Percentiles rank a stretch among this genome's conserved stretches.
phyloP scores from a whole-genome alignment of 2,888 invertebrate species.

The Cheilosia pagana region DNA sequence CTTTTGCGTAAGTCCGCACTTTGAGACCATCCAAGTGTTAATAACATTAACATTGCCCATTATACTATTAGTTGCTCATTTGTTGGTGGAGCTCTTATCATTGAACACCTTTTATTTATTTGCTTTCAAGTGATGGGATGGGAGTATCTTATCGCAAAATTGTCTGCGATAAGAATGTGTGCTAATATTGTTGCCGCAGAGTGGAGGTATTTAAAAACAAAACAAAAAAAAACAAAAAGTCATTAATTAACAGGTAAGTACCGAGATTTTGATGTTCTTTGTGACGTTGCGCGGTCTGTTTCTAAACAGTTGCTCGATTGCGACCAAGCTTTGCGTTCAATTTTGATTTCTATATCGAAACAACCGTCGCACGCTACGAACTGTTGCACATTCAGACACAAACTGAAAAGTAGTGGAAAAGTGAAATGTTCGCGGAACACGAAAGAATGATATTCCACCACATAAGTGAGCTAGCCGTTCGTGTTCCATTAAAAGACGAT shows the following conservation, averaged over 20 bases:
- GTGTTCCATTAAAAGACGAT: background rate
- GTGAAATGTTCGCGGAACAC: conserved; percentile 9
- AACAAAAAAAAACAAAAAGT: background rate
- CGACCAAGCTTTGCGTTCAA: background rate
- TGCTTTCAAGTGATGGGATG: conserved; percentile 13
- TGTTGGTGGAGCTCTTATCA: conserved; percentile 56
- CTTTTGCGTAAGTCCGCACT: conserved; percentile 11
- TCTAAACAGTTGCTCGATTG: background rate
- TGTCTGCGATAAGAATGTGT: conserved; percentile 49
- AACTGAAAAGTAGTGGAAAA: conserved; percentile 18
- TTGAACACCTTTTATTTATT: conserved; percentile 58
- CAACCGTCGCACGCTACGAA: conserved; percentile 24
- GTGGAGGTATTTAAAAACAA: conserved; percentile 9
- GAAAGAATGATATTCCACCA: conserved; percentile 7
- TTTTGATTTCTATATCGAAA: background rate
- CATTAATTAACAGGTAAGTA: background rate
- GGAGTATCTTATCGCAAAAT: conserved; percentile 55
- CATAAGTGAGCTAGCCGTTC: conserved; percentile 13
- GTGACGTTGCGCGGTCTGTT: background rate
- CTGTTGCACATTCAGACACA: conserved; percentile 36
- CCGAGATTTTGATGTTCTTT: conserved; percentile 13
- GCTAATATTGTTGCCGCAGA: conserved; percentile 29
- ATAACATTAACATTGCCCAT: conserved; percentile 39
- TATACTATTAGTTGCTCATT: conserved; percentile 43
- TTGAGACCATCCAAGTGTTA: conserved; percentile 21